Percentiles rank a stretch among this genome's conserved stretches.
phyloP scores from a whole-genome alignment of 2,888 invertebrate species.

The Drosophila glabriapex region DNA sequence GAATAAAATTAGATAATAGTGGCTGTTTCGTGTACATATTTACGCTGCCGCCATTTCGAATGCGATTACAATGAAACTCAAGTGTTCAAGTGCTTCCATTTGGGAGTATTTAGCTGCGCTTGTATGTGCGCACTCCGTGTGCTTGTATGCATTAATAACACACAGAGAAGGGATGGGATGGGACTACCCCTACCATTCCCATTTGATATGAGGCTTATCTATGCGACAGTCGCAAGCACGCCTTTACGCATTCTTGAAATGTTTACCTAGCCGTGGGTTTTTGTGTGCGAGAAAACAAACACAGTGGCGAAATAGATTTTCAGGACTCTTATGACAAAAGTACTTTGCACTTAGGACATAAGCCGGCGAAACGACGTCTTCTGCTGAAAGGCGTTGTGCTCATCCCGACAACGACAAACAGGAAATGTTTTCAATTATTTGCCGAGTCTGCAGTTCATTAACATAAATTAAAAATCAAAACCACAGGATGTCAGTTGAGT shows the following conservation, averaged over 20 bases:
- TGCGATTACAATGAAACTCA: not conserved
- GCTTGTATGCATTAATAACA: constrained; percentile 12
- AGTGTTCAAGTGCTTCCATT: constrained; percentile 6
- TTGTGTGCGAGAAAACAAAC: constrained; percentile 42
- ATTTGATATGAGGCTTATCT: constrained; percentile 40
- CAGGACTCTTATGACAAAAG: constrained; percentile 30
- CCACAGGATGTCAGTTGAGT: constrained; percentile 46
- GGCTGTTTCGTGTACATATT: constrained; percentile 10
- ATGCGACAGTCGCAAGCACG: constrained; percentile 14
- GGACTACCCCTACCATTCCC: not conserved
- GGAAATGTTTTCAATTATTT: constrained; percentile 49
- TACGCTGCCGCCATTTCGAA: not conserved
- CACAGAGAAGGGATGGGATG: not conserved
- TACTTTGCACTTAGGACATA: constrained; percentile 65
- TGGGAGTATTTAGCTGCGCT: constrained; percentile 31
- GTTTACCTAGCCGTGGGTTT: constrained; percentile 54
- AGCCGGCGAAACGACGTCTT: constrained; percentile 53
- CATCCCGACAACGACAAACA: constrained; percentile 17
- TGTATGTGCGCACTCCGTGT: constrained; percentile 4
- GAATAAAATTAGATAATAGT: not conserved
- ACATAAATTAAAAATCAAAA: constrained; percentile 80
- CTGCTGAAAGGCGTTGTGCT: constrained; percentile 23
- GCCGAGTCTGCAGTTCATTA: constrained; percentile 68
- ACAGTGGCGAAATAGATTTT: constrained; percentile 43
- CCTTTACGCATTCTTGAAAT: constrained; percentile 43